Conservation (phyloP, 1,140 invertebrate genomes). For the Samia ricini region DNA sequence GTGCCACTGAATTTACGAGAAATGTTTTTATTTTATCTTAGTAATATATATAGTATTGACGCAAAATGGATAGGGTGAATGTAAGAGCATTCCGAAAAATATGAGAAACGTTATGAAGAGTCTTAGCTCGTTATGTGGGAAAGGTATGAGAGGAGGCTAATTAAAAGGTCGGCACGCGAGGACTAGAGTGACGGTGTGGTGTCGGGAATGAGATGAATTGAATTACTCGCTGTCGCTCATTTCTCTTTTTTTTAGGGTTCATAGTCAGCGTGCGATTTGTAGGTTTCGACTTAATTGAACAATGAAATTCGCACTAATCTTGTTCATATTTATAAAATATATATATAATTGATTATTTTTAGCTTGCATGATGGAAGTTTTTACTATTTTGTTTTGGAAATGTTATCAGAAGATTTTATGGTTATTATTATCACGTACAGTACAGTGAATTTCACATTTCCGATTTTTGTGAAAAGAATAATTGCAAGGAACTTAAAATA, state of each 20-base stretch:
- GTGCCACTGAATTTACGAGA: too few species aligned
- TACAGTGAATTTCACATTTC: too few species aligned
- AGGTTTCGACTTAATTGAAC: not conserved
- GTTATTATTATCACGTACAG: too few species aligned
- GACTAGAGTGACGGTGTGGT: conserved; percentile 9
- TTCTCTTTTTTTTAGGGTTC: conserved; percentile 31
- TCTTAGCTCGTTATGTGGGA: conserved; percentile 7
- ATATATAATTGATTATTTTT: not conserved
- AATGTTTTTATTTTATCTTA: too few species aligned
- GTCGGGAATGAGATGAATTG: conserved; percentile 13
- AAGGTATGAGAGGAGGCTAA: conserved; percentile 32
- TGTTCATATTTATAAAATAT: not conserved
- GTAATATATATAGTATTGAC: not conserved
- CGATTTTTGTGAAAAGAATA: too few species aligned
- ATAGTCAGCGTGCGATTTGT: conserved; percentile 5
- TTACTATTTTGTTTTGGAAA: too few species aligned
- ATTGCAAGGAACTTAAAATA: too few species aligned
- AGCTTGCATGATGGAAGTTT: not conserved
- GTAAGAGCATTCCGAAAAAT: not conserved
- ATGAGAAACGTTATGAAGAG: conserved; percentile 6
- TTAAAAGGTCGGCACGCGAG: conserved; percentile 40
- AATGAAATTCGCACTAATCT: not conserved
- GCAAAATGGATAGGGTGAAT: not conserved
- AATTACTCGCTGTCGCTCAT: conserved; percentile 22
- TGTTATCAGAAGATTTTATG: too few species aligned